Evolutionary conservation across 2,113 vertebrate genomes (phyloP).

Genomic region (Tinamus guttatus): DNA sequence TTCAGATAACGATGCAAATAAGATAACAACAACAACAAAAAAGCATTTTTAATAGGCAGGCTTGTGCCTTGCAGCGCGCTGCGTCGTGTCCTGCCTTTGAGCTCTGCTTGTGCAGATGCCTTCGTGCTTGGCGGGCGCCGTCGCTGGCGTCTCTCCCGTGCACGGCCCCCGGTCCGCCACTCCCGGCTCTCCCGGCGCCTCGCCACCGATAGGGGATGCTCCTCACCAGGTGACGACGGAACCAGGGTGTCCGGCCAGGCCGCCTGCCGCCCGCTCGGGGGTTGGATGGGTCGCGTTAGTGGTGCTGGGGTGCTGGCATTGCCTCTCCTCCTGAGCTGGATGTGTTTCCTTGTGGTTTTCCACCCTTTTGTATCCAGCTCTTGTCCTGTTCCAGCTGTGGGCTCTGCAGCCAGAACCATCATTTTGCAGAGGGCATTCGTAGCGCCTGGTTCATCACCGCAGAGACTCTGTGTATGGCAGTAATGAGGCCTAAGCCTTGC

Average conservation of each 20-base stretch:
- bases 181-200: too few relatives aligned
- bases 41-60: not conserved
- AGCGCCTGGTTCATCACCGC: not conserved
- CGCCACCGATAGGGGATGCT: fast-evolving
- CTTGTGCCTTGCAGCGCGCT: not conserved
- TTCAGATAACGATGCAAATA: constrained; percentile 45
- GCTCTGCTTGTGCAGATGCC: not conserved
- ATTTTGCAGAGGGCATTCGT: not conserved
- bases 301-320: not conserved
- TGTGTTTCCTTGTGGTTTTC: not conserved
- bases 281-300: not conserved
- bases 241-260: not conserved
- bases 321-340: not conserved
- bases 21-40: constrained; percentile 13
- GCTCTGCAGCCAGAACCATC: not conserved
- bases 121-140: not conserved
- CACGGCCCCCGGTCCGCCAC: fast-evolving
- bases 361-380: not conserved
- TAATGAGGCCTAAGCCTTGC: not conserved
- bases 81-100: not conserved
- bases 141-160: fast-evolving
- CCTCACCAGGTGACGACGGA: not conserved
- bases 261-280: not conserved
- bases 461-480: not conserved
- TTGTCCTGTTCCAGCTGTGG: not conserved